phyloP scores from a whole-genome alignment of 2,888 invertebrate genomes.

The Tribolium freemani region DNA sequence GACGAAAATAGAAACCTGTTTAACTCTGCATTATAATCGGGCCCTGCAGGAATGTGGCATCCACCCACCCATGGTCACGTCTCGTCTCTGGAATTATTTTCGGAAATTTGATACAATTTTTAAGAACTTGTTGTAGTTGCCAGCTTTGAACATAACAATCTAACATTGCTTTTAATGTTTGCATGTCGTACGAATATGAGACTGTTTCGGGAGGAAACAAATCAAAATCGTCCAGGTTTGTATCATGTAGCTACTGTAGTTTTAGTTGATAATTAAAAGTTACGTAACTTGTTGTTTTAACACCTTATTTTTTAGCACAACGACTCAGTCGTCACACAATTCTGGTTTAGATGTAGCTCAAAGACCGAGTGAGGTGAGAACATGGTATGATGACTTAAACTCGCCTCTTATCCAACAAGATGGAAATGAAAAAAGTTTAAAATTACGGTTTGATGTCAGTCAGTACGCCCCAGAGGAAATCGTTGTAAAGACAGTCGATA shows the following conservation, averaged over 20 bases:
- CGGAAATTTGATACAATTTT: not conserved
- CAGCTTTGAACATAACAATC: conserved; percentile 51
- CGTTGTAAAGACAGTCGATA: conserved; percentile 98
- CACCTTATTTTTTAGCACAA: conserved; percentile 71
- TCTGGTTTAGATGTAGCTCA: conserved; percentile 64
- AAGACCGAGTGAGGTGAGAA: conserved; percentile 70
- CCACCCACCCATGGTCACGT: conserved; percentile 3
- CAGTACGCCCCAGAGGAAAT: conserved; percentile 98
- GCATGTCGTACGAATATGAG: conserved; percentile 82
- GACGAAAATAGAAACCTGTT: conserved; percentile 72
- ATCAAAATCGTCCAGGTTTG: conserved; percentile 71
- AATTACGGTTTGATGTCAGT: conserved; percentile 96
- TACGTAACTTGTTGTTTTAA: not conserved
- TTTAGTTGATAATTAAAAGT: not conserved
- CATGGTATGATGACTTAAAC: conserved; percentile 88
- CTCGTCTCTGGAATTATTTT: not conserved
- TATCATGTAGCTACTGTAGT: conserved; percentile 45
- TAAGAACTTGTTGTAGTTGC: conserved; percentile 10
- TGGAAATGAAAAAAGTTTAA: conserved; percentile 93
- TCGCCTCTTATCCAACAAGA: conserved; percentile 96
- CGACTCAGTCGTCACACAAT: conserved; percentile 70
- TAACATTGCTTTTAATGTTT: conserved; percentile 69
- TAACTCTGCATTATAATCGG: conserved; percentile 46
- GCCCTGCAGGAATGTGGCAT: conserved; percentile 17
- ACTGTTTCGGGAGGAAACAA: conserved; percentile 76